These are phyloP conservation scores for Lasiurus borealis DNA, from an alignment of 2,113 vertebrate species.

Conservation along the genomic window DNA sequence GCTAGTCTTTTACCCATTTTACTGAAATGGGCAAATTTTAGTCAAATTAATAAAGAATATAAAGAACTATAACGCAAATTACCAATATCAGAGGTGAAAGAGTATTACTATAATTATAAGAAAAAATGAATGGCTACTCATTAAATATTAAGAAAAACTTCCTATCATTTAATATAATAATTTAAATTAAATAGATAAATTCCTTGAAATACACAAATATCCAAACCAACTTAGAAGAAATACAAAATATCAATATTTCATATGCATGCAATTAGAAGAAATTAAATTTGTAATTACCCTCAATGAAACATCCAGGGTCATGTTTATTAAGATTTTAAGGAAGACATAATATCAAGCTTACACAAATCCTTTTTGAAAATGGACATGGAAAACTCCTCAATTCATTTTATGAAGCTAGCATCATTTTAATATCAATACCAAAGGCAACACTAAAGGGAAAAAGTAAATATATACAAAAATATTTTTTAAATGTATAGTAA, in stretches of 20 bases:
- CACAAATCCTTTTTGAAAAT: constrained; percentile 10
- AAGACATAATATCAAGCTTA: neutral
- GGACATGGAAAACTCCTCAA: neutral
- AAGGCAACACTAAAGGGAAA: neutral
- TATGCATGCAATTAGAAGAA: neutral
- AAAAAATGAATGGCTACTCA: neutral
- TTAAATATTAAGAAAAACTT: neutral
- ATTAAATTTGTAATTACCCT: neutral
- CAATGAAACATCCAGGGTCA: neutral
- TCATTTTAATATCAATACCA: neutral
- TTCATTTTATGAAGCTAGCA: neutral
- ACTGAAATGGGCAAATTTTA: neutral
- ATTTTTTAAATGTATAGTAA: neutral
- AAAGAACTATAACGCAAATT: neutral
- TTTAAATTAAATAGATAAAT: neutral
- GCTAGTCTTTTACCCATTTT: neutral
- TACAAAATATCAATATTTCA: neutral
- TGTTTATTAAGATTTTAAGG: neutral
- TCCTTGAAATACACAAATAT: neutral
- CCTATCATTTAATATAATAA: neutral
- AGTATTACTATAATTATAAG: neutral
- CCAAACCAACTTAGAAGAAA: neutral
- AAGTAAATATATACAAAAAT: neutral
- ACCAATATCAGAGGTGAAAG: neutral
- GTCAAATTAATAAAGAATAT: neutral